These are phyloP conservation scores for Acromyrmex heyeri DNA, from an alignment of 1,140 invertebrate species.

Conservation along the genomic window DNA sequence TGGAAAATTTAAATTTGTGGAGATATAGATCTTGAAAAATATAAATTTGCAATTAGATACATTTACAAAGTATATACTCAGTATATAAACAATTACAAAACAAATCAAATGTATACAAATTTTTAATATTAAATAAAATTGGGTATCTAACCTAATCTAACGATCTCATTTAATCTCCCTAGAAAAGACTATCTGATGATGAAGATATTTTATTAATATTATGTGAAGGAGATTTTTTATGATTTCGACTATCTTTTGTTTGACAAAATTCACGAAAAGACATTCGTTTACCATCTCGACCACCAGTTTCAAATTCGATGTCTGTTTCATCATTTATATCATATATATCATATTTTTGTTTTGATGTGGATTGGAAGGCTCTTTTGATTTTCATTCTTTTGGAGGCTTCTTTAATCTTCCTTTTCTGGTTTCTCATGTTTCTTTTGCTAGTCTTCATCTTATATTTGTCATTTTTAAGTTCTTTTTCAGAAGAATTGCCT, in stretches of 20 bases:
- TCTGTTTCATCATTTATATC: not conserved
- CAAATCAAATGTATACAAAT: not conserved
- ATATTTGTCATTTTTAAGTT: not conserved
- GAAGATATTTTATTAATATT: too few species aligned
- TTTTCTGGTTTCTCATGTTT: not conserved
- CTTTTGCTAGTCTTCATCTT: not conserved
- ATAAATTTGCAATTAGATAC: not conserved
- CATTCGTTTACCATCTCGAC: not conserved
- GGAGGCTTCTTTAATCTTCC: not conserved
- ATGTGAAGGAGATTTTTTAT: too few species aligned
- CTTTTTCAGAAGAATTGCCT: not conserved
- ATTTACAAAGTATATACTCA: not conserved
- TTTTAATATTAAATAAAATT: too few species aligned
- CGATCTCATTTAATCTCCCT: not conserved
- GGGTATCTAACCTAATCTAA: too few species aligned
- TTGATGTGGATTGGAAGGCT: not conserved
- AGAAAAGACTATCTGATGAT: not conserved
- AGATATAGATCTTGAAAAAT: not conserved
- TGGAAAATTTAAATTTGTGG: not conserved
- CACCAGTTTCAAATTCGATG: not conserved
- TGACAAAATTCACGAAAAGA: constrained; percentile 22
- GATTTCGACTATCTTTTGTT: not conserved
- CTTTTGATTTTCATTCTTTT: not conserved
- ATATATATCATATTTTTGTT: not conserved
- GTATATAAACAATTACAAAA: constrained; percentile 1